These are phyloP conservation scores for Zaprionus nigranus DNA, from an alignment of 1,140 invertebrate genomes.

Conservation along the genomic window DNA sequence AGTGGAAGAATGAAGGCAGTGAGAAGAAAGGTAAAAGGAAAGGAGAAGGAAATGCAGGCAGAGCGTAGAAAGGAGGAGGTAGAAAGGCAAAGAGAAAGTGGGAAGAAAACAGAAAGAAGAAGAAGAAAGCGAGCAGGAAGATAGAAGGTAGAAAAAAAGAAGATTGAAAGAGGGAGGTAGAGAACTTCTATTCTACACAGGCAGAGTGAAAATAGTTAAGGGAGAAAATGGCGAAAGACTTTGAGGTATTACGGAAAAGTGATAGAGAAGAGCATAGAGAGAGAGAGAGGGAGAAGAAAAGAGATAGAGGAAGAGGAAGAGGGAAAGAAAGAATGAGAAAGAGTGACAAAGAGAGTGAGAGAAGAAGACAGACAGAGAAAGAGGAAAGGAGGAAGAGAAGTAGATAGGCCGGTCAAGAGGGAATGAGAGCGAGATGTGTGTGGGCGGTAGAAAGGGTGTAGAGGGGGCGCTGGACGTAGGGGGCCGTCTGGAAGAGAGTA, in stretches of 20 bases:
- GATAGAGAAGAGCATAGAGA: not conserved
- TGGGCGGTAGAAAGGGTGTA: slow-evolving; percentile 16
- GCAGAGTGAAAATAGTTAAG: too few relatives aligned
- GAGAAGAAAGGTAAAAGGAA: not conserved
- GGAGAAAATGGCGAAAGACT: too few relatives aligned
- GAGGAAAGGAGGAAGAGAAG: too few relatives aligned
- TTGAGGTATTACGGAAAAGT: too few relatives aligned
- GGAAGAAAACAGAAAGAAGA: not conserved
- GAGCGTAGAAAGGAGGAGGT: too few relatives aligned
- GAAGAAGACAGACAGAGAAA: not conserved
- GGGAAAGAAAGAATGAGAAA: not conserved
- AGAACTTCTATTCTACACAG: too few relatives aligned
- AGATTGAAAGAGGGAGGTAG: too few relatives aligned
- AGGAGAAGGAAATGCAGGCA: not conserved
- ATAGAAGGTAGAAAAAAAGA: too few relatives aligned
- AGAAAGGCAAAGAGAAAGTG: too few relatives aligned
- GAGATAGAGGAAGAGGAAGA: too few relatives aligned
- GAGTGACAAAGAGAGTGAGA: not conserved
- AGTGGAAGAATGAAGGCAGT: not conserved
- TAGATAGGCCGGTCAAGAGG: not conserved
- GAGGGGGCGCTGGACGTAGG: not conserved
- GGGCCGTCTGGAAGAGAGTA: slow-evolving; percentile 31
- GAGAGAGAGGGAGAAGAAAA: not conserved
- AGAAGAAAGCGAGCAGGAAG: not conserved
- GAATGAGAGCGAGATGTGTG: not conserved